Conservation (phyloP, 1,140 invertebrate genomes). For the Euschistus heros region DNA sequence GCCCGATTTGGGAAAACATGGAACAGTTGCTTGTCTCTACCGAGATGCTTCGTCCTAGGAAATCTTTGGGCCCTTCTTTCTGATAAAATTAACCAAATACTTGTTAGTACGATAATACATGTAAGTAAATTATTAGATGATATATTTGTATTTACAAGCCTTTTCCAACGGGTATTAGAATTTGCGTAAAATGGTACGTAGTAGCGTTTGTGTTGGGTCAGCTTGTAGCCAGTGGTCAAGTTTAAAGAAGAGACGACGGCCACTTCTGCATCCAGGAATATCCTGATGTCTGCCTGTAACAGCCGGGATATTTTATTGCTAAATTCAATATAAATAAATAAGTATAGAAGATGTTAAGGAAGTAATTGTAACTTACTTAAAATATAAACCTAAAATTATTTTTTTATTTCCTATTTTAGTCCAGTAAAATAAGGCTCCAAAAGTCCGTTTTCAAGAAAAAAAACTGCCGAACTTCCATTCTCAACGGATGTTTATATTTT, state of each 20-base stretch:
- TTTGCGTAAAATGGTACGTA: neutral
- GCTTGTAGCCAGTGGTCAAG: neutral
- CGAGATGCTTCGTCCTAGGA: neutral
- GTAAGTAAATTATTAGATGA: neutral
- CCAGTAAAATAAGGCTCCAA: no score
- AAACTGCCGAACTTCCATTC: no score
- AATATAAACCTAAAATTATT: no score
- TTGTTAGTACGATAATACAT: neutral
- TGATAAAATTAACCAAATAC: neutral
- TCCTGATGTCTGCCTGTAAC: neutral
- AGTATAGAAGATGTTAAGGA: no score
- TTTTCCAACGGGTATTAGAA: neutral
- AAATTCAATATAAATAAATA: no score
- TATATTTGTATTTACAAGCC: neutral
- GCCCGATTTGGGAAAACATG: neutral
- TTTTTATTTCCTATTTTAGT: no score
- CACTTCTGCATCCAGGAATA: neutral
- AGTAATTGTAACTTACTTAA: no score
- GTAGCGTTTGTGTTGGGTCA: neutral
- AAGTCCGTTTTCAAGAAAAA: no score
- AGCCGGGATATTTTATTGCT: no score
- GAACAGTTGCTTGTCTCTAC: neutral
- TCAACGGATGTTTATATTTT: no score
- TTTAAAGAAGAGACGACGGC: neutral
- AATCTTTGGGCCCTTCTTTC: conserved; percentile 1